These are phyloP conservation scores for Eulemur coronatus DNA, from an alignment of 2,797 vertebrate genomes.

Conservation along the genomic window DNA sequence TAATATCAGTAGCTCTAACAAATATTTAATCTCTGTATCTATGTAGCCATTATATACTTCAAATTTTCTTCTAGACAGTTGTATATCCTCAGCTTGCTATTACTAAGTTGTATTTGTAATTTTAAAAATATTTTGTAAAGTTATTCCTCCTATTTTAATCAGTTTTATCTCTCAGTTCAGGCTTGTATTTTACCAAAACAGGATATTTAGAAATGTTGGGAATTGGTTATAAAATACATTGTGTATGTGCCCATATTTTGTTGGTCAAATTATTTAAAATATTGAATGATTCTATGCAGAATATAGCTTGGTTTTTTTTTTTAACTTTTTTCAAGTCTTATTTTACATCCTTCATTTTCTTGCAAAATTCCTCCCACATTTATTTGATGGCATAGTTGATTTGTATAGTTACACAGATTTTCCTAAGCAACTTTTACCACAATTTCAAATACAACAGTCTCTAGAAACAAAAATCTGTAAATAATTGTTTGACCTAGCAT, in stretches of 20 bases:
- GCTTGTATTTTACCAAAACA: not conserved
- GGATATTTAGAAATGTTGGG: not conserved
- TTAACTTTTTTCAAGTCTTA: not conserved
- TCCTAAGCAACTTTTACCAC: not conserved
- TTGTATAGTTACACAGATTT: not conserved
- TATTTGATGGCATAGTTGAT: not conserved
- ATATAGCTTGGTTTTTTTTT: no score
- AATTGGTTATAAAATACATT: not conserved
- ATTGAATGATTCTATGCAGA: not conserved
- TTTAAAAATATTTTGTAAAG: not conserved
- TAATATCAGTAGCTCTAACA: not conserved
- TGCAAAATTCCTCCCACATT: not conserved
- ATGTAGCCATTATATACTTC: not conserved
- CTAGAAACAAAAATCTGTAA: not conserved
- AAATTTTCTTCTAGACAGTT: not conserved
- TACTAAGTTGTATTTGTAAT: not conserved
- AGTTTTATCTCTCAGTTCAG: not conserved
- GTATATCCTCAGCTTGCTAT: not conserved
- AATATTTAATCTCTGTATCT: not conserved
- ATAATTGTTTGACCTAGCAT: not conserved
- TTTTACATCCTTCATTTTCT: not conserved
- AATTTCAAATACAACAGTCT: not conserved
- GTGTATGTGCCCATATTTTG: not conserved
- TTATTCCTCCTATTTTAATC: not conserved
- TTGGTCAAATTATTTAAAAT: not conserved